A percentile compares a stretch with the other conserved stretches of the same genome.
phyloP scores from a whole-genome alignment of 2,113 vertebrate genomes.

The Canis aureus region DNA sequence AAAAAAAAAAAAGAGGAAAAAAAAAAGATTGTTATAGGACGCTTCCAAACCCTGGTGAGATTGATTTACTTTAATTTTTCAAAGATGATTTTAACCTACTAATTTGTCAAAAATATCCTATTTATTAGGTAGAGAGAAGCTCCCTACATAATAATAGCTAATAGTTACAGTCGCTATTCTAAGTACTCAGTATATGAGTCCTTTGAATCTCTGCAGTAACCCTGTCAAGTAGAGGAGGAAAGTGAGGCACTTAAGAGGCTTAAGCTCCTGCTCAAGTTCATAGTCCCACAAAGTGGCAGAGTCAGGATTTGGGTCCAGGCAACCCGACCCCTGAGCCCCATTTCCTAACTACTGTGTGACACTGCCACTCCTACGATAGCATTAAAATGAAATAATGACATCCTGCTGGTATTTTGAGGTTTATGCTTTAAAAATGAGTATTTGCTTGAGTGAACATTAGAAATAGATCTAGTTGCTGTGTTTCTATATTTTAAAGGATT shows the following conservation, averaged over 20 bases:
- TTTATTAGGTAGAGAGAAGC: not conserved
- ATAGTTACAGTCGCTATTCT: not conserved
- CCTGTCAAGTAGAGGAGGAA: too few relatives aligned
- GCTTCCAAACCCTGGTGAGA: not conserved
- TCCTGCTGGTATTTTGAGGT: not conserved
- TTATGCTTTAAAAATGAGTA: not conserved
- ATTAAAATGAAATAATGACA: not conserved
- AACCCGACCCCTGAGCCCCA: accelerated
- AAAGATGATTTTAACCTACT: not conserved
- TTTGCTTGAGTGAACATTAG: not conserved
- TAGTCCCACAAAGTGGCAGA: accelerated
- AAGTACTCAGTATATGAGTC: not conserved
- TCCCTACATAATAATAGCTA: not conserved
- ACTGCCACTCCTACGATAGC: not conserved
- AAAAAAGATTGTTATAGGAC: not conserved
- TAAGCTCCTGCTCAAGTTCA: not conserved
- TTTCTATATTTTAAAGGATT: not conserved
- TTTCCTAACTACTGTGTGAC: not conserved
- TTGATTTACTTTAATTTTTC: not conserved
- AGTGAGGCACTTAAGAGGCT: not conserved
- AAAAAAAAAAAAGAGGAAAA: not conserved
- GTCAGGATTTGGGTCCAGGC: not conserved
- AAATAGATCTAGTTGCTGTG: not conserved
- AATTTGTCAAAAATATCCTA: not conserved
- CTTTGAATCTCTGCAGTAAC: not conserved